Evolutionary conservation across 2,797 vertebrate genomes (phyloP).

Genomic region (Astyanax mexicanus): DNA sequence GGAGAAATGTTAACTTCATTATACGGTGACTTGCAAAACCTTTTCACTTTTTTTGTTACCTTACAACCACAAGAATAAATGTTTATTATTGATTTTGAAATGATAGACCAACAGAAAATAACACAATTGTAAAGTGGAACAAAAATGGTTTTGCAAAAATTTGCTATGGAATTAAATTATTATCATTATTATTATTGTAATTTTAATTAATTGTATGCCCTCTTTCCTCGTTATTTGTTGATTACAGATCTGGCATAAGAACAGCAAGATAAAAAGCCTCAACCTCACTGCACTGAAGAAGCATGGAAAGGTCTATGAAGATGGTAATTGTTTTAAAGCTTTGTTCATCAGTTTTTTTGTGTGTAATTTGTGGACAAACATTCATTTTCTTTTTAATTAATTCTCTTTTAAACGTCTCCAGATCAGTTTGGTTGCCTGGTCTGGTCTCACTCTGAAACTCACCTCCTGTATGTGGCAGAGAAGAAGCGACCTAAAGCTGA

Average conservation of each 20-base stretch:
- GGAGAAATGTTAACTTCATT: too few species aligned
- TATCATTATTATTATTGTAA: too few species aligned
- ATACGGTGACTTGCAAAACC: too few species aligned
- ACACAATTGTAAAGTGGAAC: too few species aligned
- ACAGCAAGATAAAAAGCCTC: slow-evolving; percentile 92
- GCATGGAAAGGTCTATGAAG: slow-evolving; percentile 91
- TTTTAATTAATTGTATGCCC: neutral
- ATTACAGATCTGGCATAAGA: slow-evolving; percentile 93
- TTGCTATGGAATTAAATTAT: too few species aligned
- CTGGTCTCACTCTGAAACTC: slow-evolving; percentile 98
- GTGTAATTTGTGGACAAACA: slow-evolving; percentile 12
- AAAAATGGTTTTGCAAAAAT: too few species aligned
- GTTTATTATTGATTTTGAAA: too few species aligned
- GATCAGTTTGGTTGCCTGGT: slow-evolving; percentile 95
- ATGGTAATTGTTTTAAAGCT: slow-evolving; percentile 79
- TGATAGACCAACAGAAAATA: too few species aligned
- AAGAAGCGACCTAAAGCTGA: slow-evolving; percentile 91
- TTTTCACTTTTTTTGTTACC: too few species aligned
- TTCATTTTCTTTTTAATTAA: too few species aligned
- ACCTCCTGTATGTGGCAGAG: slow-evolving; percentile 96
- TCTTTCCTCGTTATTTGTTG: neutral
- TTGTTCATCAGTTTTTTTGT: neutral
- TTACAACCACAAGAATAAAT: too few species aligned
- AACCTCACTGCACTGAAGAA: slow-evolving; percentile 90
- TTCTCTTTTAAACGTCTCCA: slow-evolving; percentile 60